Percentiles rank a stretch among this genome's conserved stretches.
These are phyloP conservation scores for Saiga tatarica DNA, from an alignment of 2,113 vertebrate species.

Conservation along the genomic window DNA sequence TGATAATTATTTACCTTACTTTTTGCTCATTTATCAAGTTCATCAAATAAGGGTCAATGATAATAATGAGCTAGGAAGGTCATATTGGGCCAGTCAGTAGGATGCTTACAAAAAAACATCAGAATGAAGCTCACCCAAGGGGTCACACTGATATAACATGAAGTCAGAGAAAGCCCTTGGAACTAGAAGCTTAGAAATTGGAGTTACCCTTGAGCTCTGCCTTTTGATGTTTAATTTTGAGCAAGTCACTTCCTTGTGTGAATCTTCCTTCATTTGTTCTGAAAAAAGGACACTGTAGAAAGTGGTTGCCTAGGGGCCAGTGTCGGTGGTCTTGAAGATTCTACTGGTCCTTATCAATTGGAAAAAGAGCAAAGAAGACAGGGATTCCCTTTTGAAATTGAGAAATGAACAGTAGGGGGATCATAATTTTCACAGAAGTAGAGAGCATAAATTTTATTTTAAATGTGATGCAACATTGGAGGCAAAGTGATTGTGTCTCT, in stretches of 20 bases:
- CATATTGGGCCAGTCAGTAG: neutral
- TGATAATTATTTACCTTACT: neutral
- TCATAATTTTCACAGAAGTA: neutral
- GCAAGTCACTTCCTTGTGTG: neutral
- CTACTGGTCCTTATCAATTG: neutral
- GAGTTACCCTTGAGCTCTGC: neutral
- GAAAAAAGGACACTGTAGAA: neutral
- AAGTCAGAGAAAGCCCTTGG: neutral
- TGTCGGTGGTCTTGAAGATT: neutral
- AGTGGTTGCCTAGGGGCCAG: neutral
- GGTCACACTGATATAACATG: neutral
- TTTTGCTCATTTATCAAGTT: neutral
- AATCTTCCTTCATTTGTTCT: neutral
- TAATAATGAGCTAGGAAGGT: neutral
- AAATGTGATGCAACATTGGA: neutral
- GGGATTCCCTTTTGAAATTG: neutral
- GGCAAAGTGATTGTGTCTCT: neutral
- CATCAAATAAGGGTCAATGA: neutral
- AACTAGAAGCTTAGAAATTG: neutral
- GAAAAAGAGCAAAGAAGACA: neutral
- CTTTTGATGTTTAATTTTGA: neutral
- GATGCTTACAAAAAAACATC: neutral
- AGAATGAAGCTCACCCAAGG: neutral
- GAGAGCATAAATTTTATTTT: slow-evolving; percentile 45
- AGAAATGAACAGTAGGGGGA: neutral